These are phyloP conservation scores for Ataeniobius toweri DNA, from an alignment of 2,797 vertebrate genomes.

Conservation along the genomic window DNA sequence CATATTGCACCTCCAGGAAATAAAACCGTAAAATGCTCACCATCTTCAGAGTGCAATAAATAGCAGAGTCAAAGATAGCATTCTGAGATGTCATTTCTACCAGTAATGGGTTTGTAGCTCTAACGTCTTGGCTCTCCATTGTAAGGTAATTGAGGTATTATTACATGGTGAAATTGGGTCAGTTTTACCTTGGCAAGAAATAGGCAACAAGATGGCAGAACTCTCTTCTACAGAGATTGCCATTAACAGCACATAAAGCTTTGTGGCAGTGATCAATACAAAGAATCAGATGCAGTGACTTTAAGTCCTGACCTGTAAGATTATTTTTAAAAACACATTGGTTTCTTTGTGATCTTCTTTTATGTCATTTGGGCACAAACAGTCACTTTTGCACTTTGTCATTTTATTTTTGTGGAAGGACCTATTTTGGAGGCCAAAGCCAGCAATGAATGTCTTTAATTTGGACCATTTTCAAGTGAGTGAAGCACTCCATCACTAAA, in stretches of 20 bases:
- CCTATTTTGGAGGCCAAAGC: neutral
- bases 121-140: constrained; percentile 52
- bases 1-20: constrained; percentile 15
- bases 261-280: constrained; percentile 56
- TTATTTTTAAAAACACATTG: constrained; percentile 41
- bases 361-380: constrained; percentile 31
- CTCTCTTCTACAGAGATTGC: constrained; percentile 53
- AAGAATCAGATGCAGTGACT: constrained; percentile 41
- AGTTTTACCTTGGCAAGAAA: constrained; percentile 59
- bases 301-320: constrained; percentile 44
- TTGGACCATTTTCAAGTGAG: neutral
- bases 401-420: constrained; percentile 7
- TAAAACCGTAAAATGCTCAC: constrained; percentile 32
- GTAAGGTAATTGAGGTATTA: constrained; percentile 70
- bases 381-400: neutral
- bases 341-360: constrained; percentile 37
- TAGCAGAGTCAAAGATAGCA: constrained; percentile 48
- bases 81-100: constrained; percentile 62
- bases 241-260: constrained; percentile 55
- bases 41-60: constrained; percentile 52
- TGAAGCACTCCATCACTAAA: neutral
- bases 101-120: constrained; percentile 60
- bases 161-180: constrained; percentile 70
- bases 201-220: constrained; percentile 50
- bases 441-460: neutral